Conservation (phyloP, 2,797 vertebrate species). For the Karalla daura region DNA sequence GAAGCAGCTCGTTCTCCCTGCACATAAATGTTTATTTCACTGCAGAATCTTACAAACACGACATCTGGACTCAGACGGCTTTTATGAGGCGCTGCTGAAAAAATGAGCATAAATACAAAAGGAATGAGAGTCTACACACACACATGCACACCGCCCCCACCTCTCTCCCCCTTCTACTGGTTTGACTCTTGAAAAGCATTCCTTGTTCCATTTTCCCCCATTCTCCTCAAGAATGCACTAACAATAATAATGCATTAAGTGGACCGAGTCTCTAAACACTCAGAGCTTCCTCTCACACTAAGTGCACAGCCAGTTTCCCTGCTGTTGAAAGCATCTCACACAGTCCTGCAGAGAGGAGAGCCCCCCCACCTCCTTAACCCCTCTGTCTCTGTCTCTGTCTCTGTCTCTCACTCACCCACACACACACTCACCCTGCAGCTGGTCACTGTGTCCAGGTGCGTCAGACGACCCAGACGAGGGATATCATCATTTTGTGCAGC, state of each 20-base stretch:
- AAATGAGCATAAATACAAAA: conserved; percentile 57
- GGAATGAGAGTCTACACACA: conserved; percentile 47
- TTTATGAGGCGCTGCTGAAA: conserved; percentile 46
- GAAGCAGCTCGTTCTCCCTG: conserved; percentile 7
- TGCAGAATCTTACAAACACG: conserved; percentile 52
- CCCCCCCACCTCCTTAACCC: neutral
- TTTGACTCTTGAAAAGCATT: conserved; percentile 79
- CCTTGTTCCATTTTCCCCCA: conserved; percentile 73
- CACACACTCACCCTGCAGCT: conserved; percentile 29
- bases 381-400: neutral
- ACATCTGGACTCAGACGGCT: conserved; percentile 45
- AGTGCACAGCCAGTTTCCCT: conserved; percentile 81
- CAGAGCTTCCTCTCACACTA: conserved; percentile 81
- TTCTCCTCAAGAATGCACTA: conserved; percentile 83
- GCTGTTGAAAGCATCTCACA: conserved; percentile 83
- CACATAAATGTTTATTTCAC: conserved; percentile 54
- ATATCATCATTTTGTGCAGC: conserved; percentile 15
- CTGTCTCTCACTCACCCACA: conserved; percentile 25
- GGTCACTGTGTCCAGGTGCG: conserved; percentile 34
- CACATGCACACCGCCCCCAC: conserved; percentile 2
- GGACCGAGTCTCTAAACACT: conserved; percentile 82
- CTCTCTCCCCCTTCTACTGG: conserved; percentile 44
- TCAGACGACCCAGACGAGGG: conserved; percentile 13
- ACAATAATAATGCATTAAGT: conserved; percentile 88
- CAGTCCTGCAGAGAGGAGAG: conserved; percentile 72